Base-by-base conservation (phyloP, 2,797 vertebrate genomes). In the Aeoliscus strigatus region DNA sequence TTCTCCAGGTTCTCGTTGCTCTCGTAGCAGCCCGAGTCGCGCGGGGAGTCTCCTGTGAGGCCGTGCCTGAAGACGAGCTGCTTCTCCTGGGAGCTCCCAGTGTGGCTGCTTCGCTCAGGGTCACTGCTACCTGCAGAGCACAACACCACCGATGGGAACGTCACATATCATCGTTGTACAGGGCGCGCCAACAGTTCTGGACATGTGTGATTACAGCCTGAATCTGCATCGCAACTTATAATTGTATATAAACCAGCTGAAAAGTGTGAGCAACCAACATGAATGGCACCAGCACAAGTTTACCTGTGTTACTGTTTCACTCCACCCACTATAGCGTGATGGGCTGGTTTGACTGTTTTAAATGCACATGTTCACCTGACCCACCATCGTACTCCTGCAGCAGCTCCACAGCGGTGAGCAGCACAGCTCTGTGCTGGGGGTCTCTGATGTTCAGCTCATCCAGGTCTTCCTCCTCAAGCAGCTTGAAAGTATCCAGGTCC, bases 1-100 rank as follows among this genome's bases (percentile, higher is more conserved):
- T 92, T 94, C 75, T 96, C 94, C 80, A 94, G 82, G 84, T 93
- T 92, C 84, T 98, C 94, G 33, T 78, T 97, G 81, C 94, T 93
- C 81, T 96, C 96, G 0, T 94, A 98, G 86, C 96, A 98, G 64
- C 95, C 96, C 0, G 96, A 98, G 86, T 98, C 96, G 36, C 94
- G 85, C 0, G 95, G 95, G n/a, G 93, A 94, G 77, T 93, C 87
- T 36, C 88, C 90, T 0, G 76, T 62, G 25, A 83, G 82, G 55
- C 85, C 85, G 1, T 84, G 90, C 43, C 82, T 75, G 48, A 92
- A 90, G 36, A 87, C 81, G 7, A 91, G 87, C 68, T 93, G 87
- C 82, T 92, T 93, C 79, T 94, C 93, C 80, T 93, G 91, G 11
- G 91, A 91, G 39, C 83, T 90, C 60, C 86, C 79, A 0, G 89